Percentiles rank a stretch among this genome's conserved stretches.
phyloP scores from a whole-genome alignment of 2,113 vertebrate genomes.

The Coregonus clupeaformis region DNA sequence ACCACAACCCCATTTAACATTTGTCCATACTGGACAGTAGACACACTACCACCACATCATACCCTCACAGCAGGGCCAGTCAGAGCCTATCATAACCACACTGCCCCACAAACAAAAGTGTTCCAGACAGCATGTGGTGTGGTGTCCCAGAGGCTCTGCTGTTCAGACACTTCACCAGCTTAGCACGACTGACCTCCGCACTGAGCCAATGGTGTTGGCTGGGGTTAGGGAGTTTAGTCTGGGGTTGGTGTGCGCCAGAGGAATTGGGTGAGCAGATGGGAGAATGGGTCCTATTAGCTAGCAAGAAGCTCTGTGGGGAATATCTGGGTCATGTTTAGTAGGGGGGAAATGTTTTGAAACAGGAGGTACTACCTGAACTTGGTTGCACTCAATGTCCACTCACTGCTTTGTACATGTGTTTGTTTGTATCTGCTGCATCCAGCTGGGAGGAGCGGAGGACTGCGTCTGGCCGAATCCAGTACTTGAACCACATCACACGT shows the following conservation, averaged over 20 bases:
- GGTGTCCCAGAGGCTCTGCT: not conserved
- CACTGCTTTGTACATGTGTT: too few relatives aligned
- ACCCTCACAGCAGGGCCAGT: too few relatives aligned
- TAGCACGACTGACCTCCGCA: not conserved
- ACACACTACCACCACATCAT: too few relatives aligned
- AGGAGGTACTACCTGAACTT: not conserved
- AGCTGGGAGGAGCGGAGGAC: conserved; percentile 98
- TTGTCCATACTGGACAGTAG: too few relatives aligned
- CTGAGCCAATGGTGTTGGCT: conserved; percentile 1
- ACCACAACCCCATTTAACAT: too few relatives aligned
- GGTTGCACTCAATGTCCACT: not conserved
- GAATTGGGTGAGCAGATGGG: conserved; percentile 1
- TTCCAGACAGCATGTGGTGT: not conserved
- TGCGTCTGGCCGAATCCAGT: conserved; percentile 95
- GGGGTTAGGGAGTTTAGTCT: not conserved
- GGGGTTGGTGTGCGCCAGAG: not conserved
- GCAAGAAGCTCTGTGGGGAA: too few relatives aligned
- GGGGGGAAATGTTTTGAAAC: too few relatives aligned
- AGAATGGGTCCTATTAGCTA: not conserved
- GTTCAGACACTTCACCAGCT: not conserved
- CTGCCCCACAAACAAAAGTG: too few relatives aligned
- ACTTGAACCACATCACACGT: conserved; percentile 97
- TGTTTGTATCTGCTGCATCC: conserved; percentile 37
- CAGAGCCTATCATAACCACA: too few relatives aligned
- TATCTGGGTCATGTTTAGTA: too few relatives aligned